phyloP scores from a whole-genome alignment of 2,113 vertebrate genomes.

The Chascanopsetta lugubris region DNA sequence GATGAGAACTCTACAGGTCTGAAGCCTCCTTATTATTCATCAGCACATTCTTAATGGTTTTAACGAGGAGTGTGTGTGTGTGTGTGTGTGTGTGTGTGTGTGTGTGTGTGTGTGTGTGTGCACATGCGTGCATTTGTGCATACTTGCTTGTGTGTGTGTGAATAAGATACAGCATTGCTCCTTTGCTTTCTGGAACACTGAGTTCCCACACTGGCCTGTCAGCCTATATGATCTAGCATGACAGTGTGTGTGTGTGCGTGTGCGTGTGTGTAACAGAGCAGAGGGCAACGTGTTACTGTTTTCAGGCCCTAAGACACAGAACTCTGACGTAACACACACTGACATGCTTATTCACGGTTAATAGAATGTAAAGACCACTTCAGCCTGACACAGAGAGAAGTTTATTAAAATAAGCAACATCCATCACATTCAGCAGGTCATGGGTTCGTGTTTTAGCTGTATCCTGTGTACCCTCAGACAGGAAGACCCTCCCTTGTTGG shows the following conservation, averaged over 20 bases:
- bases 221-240: constrained; percentile 22
- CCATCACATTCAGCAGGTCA: no score
- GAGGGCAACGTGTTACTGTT: constrained; percentile 17
- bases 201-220: constrained; percentile 57
- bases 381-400: not conserved
- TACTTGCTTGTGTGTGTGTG: constrained; percentile 10
- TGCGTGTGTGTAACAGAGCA: constrained; percentile 5
- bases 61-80: constrained; percentile 2
- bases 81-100: constrained; percentile 23
- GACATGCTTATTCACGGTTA: not conserved
- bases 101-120: constrained; percentile 10
- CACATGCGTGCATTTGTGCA: constrained; percentile 12
- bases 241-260: constrained; percentile 39
- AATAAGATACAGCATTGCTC: not conserved
- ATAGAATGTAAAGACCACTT: not conserved
- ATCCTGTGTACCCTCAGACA: not conserved
- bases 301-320: constrained; percentile 19
- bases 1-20: constrained; percentile 27
- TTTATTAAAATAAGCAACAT: no score
- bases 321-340: constrained; percentile 11
- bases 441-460: not conserved
- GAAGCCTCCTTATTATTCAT: constrained; percentile 19
- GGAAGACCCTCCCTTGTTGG: not conserved
- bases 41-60: constrained; percentile 32
- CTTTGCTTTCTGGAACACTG: constrained; percentile 44